A percentile compares a stretch with the other conserved stretches of the same genome.
Evolutionary conservation across 2,797 vertebrate species (phyloP).

Genomic region (Harpagifer antarcticus): DNA sequence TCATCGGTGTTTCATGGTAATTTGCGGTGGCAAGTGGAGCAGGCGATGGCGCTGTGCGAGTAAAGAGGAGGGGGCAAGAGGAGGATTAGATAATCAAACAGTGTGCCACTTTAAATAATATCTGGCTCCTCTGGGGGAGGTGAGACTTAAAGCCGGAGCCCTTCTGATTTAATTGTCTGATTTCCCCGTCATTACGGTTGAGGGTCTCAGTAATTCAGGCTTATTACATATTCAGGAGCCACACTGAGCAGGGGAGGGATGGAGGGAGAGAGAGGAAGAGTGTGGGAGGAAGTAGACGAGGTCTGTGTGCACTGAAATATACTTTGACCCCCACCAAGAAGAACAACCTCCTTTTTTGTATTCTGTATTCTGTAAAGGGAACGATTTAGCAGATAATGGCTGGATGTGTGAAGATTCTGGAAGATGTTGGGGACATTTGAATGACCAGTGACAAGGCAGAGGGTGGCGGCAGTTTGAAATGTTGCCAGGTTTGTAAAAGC

Average conservation of each 20-base stretch:
- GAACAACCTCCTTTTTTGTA: conserved; percentile 4
- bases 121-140: conserved; percentile 83
- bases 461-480: background rate
- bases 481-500: background rate
- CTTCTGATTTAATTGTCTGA: conserved; percentile 88
- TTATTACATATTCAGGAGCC: conserved; percentile 89
- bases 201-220: conserved; percentile 87
- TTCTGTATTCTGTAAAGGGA: background rate
- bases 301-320: conserved; percentile 3
- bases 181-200: conserved; percentile 88
- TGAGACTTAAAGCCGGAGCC: conserved; percentile 84
- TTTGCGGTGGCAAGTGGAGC: conserved; percentile 81
- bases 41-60: conserved; percentile 74
- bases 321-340: conserved; percentile 8
- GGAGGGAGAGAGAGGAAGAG: conserved; percentile 46
- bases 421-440: background rate
- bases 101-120: conserved; percentile 87
- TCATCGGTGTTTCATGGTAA: conserved; percentile 81
- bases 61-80: conserved; percentile 81
- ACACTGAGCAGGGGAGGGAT: conserved; percentile 59
- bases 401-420: background rate
- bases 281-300: conserved; percentile 35
- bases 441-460: background rate
- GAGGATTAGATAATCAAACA: conserved; percentile 89
- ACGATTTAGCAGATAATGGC: background rate